Evolutionary conservation across 30 jellyfish, hydroid and myxozoan genomes (phyloP), one percentile per base, ranked within the genome.

Genomic region (Hydra vulgaris): DNA sequence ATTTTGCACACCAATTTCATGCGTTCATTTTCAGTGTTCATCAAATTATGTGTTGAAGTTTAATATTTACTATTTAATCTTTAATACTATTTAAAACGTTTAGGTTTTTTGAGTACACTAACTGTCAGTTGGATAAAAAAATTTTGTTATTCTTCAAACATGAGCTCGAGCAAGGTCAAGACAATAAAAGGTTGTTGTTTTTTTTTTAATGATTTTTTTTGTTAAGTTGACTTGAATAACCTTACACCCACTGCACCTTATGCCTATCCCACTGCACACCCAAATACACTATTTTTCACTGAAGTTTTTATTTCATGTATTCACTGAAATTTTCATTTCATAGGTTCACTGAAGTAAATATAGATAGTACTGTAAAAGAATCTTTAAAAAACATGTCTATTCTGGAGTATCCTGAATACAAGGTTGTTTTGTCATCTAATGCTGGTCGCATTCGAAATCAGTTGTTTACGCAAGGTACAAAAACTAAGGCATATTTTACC

Each of bases 401-500:
- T 8, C 85, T 78, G 25, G 85, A 78, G 77, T 78, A 78, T 53
- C 85, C 85, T 23, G 74, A 53, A 17, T 78, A 20, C 55, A 18
- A 78, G 23, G 56, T 78, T 1, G 79, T 23, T 0, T 52, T 78
- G 27, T 23, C 85, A 8, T 20, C 0, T n/a, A 61, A 54, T 17
- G 77, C 22, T 17, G 54, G 1, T 23, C 17, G 23, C 80, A 0
- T 78, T 21, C 26, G 77, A 25, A 61, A 54, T 15, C 80, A 78
- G 54, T 76, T 76, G 18, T 78, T 20, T 55, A 24, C 7, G 27
- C 27, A 17, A 78, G 74, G 85, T 78, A 78, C 18, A 54, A 8
- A 18, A 0, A 18, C 18, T 16, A 23, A n/a, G n/a, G n/a, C n/a
- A n/a, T n/a, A n/a, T n/a, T n/a, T n/a, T n/a, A n/a, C n/a, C n/a